Evolutionary conservation across 2,113 vertebrate genomes (phyloP).

Genomic region (Sardina pilchardus): DNA sequence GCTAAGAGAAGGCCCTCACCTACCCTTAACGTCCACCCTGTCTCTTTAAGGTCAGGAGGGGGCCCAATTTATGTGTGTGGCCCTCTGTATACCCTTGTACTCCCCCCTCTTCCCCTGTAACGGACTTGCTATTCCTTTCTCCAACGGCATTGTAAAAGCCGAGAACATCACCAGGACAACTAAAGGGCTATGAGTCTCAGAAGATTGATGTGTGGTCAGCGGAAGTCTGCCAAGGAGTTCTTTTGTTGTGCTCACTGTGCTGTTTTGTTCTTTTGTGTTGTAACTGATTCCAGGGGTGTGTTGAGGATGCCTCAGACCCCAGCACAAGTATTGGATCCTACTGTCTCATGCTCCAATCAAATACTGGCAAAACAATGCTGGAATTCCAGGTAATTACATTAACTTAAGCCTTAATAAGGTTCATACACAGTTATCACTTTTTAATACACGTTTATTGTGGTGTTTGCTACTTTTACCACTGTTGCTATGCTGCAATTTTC

Average conservation of each 20-base stretch:
- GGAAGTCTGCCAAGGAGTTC: neutral
- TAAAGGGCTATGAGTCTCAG: neutral
- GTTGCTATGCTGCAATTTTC: neutral
- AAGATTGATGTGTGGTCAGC: conserved; percentile 12
- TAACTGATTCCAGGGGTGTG: conserved; percentile 69
- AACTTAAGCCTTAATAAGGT: neutral
- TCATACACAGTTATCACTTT: neutral
- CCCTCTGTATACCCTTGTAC: neutral
- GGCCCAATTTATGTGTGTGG: conserved; percentile 10
- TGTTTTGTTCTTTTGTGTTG: conserved; percentile 26
- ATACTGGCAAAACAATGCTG: conserved; percentile 85
- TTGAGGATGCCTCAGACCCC: conserved; percentile 80
- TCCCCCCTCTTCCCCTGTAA: neutral
- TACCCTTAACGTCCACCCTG: neutral
- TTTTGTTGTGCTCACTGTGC: conserved; percentile 32
- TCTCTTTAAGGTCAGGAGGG: neutral
- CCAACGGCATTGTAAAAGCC: neutral
- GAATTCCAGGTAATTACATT: conserved; percentile 83
- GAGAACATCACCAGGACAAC: neutral
- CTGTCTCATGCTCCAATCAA: conserved; percentile 81
- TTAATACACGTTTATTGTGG: neutral
- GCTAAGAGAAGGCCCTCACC: neutral
- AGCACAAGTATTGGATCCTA: conserved; percentile 87
- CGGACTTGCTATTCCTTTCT: neutral
- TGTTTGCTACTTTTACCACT: neutral